Evolutionary conservation across 2,797 vertebrate species (phyloP).

Genomic region (Apogon talboti): DNA sequence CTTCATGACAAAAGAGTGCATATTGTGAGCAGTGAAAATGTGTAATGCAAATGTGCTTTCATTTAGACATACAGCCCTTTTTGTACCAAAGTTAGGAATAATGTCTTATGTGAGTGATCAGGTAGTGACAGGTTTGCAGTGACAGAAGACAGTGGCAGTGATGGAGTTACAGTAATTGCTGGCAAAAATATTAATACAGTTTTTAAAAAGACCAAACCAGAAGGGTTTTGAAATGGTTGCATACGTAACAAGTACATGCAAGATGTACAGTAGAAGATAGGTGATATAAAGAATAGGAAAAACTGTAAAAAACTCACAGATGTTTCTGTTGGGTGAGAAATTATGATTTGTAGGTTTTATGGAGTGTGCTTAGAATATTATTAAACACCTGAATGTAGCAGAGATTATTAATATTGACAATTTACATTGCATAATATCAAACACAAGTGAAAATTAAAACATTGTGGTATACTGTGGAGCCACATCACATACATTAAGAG

Average conservation of each 20-base stretch:
- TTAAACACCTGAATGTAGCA: conserved; percentile 2
- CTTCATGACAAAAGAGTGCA: conserved; percentile 78
- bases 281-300: conserved; percentile 58
- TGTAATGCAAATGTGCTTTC: conserved; percentile 26
- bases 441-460: too few species aligned
- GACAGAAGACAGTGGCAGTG: conserved; percentile 50
- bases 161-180: conserved; percentile 20
- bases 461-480: background rate
- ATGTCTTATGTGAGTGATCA: conserved; percentile 30
- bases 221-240: background rate
- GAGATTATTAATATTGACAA: background rate
- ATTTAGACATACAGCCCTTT: background rate
- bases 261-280: conserved; percentile 37
- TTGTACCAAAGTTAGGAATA: background rate
- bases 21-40: conserved; percentile 69
- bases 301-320: conserved; percentile 29
- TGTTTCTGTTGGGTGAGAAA: conserved; percentile 27
- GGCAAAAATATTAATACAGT: conserved; percentile 3
- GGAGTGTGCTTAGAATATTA: conserved; percentile 5
- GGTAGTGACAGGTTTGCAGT: conserved; percentile 49
- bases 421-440: background rate
- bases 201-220: background rate
- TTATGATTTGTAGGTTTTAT: conserved; percentile 21
- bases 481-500: background rate
- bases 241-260: conserved; percentile 41